phyloP scores from a whole-genome alignment of 2,113 vertebrate genomes.

The Saimiri boliviensis region DNA sequence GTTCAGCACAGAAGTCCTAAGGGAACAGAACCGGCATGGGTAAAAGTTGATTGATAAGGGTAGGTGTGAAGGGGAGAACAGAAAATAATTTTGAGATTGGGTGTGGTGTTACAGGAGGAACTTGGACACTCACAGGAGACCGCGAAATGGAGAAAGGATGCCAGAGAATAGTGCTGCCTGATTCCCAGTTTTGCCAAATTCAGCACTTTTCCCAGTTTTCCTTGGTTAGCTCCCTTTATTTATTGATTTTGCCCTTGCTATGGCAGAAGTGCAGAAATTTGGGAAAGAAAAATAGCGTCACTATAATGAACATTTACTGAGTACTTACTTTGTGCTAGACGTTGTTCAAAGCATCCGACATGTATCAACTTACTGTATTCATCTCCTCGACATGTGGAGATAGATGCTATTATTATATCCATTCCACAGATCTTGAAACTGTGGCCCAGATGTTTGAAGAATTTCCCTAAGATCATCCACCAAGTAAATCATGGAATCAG shows the following conservation, averaged over 20 bases:
- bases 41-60: not conserved
- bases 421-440: not conserved
- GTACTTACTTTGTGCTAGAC: not conserved
- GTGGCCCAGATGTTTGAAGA: not conserved
- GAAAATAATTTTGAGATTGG: not conserved
- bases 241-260: not conserved
- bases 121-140: not conserved
- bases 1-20: not conserved
- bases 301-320: not conserved
- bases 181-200: not conserved
- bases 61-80: not conserved
- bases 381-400: not conserved
- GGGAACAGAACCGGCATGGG: not conserved
- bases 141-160: not conserved
- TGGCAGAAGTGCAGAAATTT: not conserved
- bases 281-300: not conserved
- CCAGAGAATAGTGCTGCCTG: not conserved
- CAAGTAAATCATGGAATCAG: not conserved
- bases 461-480: not conserved
- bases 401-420: not conserved
- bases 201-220: not conserved
- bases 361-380: not conserved
- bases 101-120: not conserved
- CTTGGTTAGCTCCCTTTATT: not conserved
- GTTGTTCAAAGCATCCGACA: not conserved